Evolutionary conservation across 2,797 vertebrate species (phyloP).

Genomic region (Hephaestus fuliginosus): DNA sequence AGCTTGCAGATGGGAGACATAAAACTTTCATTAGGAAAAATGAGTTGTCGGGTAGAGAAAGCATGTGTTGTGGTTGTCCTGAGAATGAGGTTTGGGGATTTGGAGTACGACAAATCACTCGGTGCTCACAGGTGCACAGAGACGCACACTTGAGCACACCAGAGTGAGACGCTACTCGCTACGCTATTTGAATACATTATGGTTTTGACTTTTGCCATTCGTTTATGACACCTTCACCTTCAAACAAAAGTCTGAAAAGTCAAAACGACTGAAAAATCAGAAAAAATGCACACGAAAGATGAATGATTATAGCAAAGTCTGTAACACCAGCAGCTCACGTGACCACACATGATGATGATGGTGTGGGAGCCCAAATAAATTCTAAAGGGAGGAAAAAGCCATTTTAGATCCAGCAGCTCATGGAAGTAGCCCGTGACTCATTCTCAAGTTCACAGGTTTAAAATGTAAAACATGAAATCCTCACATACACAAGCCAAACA

Average conservation of each 20-base stretch:
- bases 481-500: background rate
- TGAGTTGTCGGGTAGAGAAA: conserved; percentile 43
- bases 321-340: background rate
- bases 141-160: conserved; percentile 7
- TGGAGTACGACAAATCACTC: conserved; percentile 21
- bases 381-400: conserved; percentile 13
- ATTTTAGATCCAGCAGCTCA: background rate
- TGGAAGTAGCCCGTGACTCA: background rate
- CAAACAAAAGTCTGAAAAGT: conserved; percentile 16
- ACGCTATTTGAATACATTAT: background rate
- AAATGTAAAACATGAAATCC: conserved; percentile 1
- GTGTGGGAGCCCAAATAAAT: background rate
- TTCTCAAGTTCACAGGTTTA: conserved; percentile 11
- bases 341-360: conserved; percentile 16
- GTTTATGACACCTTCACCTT: background rate
- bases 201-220: conserved; percentile 3
- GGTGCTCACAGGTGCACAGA: background rate
- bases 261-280: background rate
- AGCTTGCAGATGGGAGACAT: conserved; percentile 57
- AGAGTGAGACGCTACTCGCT: background rate
- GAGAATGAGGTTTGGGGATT: conserved; percentile 13
- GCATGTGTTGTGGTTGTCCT: conserved; percentile 40
- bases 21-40: conserved; percentile 63
- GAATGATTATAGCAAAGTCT: background rate
- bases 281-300: conserved; percentile 9